Evolutionary conservation across 2,797 vertebrate genomes (phyloP).

Genomic region (Clarias fuscus): DNA sequence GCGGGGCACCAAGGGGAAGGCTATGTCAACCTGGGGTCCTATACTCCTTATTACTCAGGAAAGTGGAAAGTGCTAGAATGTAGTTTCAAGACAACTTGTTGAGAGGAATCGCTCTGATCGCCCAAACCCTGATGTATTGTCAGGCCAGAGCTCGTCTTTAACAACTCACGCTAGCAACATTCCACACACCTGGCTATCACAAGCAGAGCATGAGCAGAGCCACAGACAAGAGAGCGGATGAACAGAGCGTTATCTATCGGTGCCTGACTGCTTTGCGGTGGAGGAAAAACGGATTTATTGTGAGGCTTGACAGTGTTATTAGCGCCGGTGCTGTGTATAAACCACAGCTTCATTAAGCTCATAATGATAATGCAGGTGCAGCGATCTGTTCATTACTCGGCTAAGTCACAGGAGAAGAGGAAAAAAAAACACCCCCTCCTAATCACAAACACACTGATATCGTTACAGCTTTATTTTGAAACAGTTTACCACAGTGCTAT

Average conservation of each 20-base stretch:
- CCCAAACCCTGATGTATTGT: background rate
- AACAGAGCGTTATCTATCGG: background rate
- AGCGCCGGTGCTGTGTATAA: conserved; percentile 61
- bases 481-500: background rate
- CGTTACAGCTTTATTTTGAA: background rate
- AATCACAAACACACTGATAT: background rate
- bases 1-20: background rate
- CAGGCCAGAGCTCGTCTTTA: background rate
- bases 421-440: no score
- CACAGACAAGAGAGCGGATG: background rate
- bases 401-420: background rate
- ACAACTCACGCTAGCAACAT: no score
- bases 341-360: conserved; percentile 56
- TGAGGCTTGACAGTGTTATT: conserved; percentile 67
- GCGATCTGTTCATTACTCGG: conserved; percentile 35
- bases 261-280: conserved; percentile 24
- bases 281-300: conserved; percentile 63
- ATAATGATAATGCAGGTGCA: conserved; percentile 59
- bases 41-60: background rate
- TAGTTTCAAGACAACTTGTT: background rate
- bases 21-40: background rate
- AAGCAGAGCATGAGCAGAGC: background rate
- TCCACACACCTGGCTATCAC: background rate
- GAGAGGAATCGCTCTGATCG: background rate
- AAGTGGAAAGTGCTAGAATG: background rate